Percentiles rank a stretch among this genome's conserved stretches.
Conservation (phyloP, 2,888 invertebrate species). For the Eristalis pertinax region DNA sequence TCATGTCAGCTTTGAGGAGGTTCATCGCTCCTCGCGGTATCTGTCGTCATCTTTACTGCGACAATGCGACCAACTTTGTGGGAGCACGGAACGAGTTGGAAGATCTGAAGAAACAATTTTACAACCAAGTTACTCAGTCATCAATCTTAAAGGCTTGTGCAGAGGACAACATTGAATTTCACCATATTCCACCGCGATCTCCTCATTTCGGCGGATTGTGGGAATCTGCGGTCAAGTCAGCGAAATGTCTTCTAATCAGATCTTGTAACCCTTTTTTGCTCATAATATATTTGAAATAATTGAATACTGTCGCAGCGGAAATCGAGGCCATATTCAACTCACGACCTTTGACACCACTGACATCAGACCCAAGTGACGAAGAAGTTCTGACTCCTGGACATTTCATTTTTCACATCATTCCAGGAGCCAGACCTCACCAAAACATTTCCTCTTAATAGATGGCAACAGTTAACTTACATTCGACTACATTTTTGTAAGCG, state of each 20-base stretch:
- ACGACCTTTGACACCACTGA: slow-evolving; percentile 16
- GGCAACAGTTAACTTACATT: slow-evolving; percentile 30
- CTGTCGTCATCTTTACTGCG: slow-evolving; percentile 25
- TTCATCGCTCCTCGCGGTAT: slow-evolving; percentile 37
- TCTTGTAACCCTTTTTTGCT: background rate
- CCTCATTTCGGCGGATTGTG: slow-evolving; percentile 16
- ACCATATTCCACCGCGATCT: slow-evolving; percentile 19
- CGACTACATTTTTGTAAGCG: slow-evolving; percentile 43
- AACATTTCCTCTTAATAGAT: slow-evolving; percentile 13
- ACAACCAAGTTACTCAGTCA: slow-evolving; percentile 4
- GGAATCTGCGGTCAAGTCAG: too few species aligned
- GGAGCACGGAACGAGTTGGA: slow-evolving; percentile 4
- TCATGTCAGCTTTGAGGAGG: slow-evolving; percentile 36
- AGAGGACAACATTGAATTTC: slow-evolving; percentile 19
- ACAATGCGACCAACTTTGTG: background rate
- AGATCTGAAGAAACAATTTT: slow-evolving; percentile 30
- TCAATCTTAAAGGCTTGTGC: slow-evolving; percentile 12
- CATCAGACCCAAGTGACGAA: slow-evolving; percentile 36
- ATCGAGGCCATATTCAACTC: slow-evolving; percentile 36
- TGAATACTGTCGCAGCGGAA: slow-evolving; percentile 30
- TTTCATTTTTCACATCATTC: slow-evolving; percentile 23
- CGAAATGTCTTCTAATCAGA: slow-evolving; percentile 5
- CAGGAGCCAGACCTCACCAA: background rate
- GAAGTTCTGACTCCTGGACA: slow-evolving; percentile 32
- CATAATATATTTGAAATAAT: slow-evolving; percentile 39